Base-by-base conservation (phyloP, 1,140 invertebrate species). In the Steinernema feltiae region DNA sequence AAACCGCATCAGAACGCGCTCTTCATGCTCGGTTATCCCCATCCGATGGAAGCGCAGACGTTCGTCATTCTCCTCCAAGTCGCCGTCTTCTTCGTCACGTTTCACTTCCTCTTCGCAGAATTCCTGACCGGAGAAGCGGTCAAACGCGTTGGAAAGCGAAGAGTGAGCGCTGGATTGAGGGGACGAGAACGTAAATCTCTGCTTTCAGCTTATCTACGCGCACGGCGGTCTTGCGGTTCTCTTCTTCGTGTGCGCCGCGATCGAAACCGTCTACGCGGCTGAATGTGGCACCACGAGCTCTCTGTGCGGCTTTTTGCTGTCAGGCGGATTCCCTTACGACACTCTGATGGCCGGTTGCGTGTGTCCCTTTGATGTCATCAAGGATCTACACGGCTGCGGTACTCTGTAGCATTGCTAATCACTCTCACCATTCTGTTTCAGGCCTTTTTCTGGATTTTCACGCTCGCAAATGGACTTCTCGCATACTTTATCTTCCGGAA, bases 1-100 rank as follows among this genome's bases (percentile, higher is more conserved):
- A 17, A 12, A 21, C 53, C 53, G 24, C 2, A 3, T 21, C 53
- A 63, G 24, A 21, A 7, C 7, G 24, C 53, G 2, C 53, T 63
- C 53, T 63, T 63, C 53, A 63, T 63, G 53, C 53, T 63, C 24
- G 12, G 12, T 63, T 63, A n/a, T 63, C 53, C 53, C 12, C 53
- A 21, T 63, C 53, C 53, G 3, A 63, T 63, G 53, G 53, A 63
- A 63, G 53, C 15, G 3, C 53, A 63, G 24, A 63, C 53, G 15
- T 63, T 63, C 53, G 53, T 63, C 53, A 27, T 63, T 27, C 15
- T 63, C 15, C 7, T 27, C 24, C 53, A n/a, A 15, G 24, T 27
- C 24, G 3, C 24, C 53, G 53, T 21, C 53, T n/a, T 27, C 15
- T 27, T 63, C 24, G 12, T 63, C 24, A 3, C 15, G 15, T 63